phyloP scores from a whole-genome alignment of 2,888 invertebrate species.

The Perizoma flavofasciatum region DNA sequence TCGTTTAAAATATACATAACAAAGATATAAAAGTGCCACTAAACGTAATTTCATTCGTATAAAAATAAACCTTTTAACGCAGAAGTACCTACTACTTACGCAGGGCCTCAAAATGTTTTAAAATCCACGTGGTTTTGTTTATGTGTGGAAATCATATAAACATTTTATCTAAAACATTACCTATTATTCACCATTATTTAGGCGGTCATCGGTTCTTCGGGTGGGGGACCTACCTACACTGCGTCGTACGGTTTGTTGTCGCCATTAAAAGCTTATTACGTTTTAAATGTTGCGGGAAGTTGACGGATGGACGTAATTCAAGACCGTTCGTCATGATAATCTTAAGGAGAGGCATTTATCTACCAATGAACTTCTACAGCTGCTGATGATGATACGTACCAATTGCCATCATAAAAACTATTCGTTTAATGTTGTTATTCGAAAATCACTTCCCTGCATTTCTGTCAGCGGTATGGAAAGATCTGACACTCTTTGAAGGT shows the following conservation, averaged over 20 bases:
- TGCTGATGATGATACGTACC: neutral
- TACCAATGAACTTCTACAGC: too few species aligned
- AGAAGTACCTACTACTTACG: slow-evolving; percentile 29
- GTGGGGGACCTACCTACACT: too few species aligned
- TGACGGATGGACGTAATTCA: too few species aligned
- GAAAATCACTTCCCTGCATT: slow-evolving; percentile 15
- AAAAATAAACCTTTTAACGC: slow-evolving; percentile 48
- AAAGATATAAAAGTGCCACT: slow-evolving; percentile 32
- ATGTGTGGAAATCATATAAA: neutral
- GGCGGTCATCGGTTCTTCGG: neutral
- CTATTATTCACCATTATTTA: too few species aligned
- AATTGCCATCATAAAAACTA: slow-evolving; percentile 7
- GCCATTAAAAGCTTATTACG: too few species aligned
- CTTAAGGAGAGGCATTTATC: too few species aligned
- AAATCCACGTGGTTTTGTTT: slow-evolving; percentile 19
- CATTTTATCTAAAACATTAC: neutral
- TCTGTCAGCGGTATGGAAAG: slow-evolving; percentile 52
- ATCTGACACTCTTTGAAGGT: slow-evolving; percentile 67
- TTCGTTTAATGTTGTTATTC: slow-evolving; percentile 7
- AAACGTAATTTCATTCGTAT: slow-evolving; percentile 47
- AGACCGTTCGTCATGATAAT: too few species aligned
- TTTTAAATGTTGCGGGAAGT: too few species aligned
- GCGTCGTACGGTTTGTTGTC: too few species aligned
- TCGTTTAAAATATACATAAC: slow-evolving; percentile 41
- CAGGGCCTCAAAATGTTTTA: slow-evolving; percentile 30